These are phyloP conservation scores for Crypturellus tataupa DNA, from an alignment of 2,797 vertebrate genomes.

Conservation along the genomic window DNA sequence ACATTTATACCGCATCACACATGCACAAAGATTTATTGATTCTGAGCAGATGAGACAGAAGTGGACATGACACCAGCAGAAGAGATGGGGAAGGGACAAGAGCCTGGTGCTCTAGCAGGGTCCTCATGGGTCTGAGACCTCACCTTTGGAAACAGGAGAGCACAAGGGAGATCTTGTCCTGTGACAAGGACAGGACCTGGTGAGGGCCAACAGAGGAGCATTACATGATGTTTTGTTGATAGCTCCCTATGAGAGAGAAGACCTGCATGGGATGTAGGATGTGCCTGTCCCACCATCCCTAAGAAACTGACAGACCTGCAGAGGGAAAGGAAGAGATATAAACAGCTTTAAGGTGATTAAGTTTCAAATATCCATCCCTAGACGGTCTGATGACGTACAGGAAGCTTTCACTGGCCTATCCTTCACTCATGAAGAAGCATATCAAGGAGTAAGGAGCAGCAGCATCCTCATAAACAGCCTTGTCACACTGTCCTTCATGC, in stretches of 20 bases:
- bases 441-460: not conserved
- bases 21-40: not conserved
- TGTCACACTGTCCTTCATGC: not conserved
- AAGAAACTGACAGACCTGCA: not conserved
- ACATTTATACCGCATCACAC: not conserved
- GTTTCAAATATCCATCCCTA: not conserved
- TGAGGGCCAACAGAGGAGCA: not conserved
- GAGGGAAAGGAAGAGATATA: not conserved
- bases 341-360: not conserved
- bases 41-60: not conserved
- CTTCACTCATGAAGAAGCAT: not conserved
- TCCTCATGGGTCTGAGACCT: accelerated
- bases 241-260: not conserved
- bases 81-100: not conserved
- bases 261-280: not conserved
- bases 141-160: not conserved
- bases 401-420: not conserved
- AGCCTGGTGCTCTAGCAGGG: not conserved
- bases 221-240: not conserved
- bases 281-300: not conserved
- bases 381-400: not conserved
- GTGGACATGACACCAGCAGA: not conserved
- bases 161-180: not conserved
- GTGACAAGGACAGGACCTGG: not conserved
- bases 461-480: not conserved